Base-by-base conservation (phyloP, 2,113 vertebrate species). In the Chaenocephalus aceratus region DNA sequence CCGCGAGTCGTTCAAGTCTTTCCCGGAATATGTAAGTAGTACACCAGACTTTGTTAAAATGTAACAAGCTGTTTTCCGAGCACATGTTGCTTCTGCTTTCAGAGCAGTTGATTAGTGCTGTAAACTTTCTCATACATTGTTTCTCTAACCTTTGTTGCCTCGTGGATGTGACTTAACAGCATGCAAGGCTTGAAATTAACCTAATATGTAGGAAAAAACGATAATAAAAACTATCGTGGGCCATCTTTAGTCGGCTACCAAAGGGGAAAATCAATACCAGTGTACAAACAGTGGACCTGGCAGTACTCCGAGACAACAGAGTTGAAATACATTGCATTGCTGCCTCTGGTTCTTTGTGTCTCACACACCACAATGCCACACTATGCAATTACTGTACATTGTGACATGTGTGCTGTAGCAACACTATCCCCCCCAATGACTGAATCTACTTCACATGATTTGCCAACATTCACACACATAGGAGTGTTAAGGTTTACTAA, bases 1-100 rank as follows among this genome's bases (percentile, higher is more conserved):
- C 58, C 52, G 10, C 30, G 72, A 15, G 52, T 57, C 0, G 60
- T 15, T 11, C 23, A 21, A 46, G 81, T 52, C 30, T 62, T 77
- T 66, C 72, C 58, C 63, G 10, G 46, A 9, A 23, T 21, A 60
- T 51, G 86, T 85, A 68, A 86, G 88, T 86, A 54, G 88, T 86
- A 54, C 80, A 52, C 49, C 52, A 15, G 14, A 48, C 65, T 67
- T 41, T 56, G 0, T 75, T 62, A 6, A 11, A 48, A 9, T 79
- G 72, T 16, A 46, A 58, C 5, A 21, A 41, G 44, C 41, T 15
- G 48, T 30, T 75, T 16, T 60, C 26, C 12, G 7, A 34, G 60
- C 71, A 13, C 59, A 45, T 58, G 70, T 26, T 5, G 21, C 21
- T 23, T 62, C 16, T 53, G 61, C 26, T 54, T 59, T 4, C 0